Percentiles rank a stretch among this genome's conserved stretches.
Evolutionary conservation across 2,888 invertebrate genomes (phyloP).

Genomic region (Orthosia gothica): DNA sequence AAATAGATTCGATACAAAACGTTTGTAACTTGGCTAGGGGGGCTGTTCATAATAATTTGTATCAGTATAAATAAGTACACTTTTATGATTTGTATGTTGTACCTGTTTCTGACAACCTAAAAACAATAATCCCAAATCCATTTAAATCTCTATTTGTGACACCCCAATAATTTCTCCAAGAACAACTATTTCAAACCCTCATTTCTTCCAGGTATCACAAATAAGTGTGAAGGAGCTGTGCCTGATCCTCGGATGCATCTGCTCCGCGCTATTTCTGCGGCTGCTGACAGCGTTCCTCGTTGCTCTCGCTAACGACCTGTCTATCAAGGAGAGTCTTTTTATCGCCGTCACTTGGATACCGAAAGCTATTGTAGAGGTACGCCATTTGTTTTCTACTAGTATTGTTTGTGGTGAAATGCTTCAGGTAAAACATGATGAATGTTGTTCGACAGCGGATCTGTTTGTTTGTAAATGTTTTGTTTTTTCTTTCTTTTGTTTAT

Average conservation of each 20-base stretch:
- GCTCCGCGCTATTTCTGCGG: constrained; percentile 82
- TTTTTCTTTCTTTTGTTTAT: constrained; percentile 27
- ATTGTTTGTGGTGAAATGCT: constrained; percentile 42
- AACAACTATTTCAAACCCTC: not conserved
- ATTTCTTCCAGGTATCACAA: constrained; percentile 79
- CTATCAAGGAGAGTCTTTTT: constrained; percentile 85
- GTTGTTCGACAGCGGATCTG: constrained; percentile 33
- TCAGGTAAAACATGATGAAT: constrained; percentile 40
- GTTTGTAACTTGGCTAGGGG: too few relatives aligned
- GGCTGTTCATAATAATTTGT: too few relatives aligned
- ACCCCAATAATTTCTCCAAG: not conserved
- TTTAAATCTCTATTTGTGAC: too few relatives aligned
- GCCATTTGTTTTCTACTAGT: constrained; percentile 53
- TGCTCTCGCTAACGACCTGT: constrained; percentile 82
- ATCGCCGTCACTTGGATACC: constrained; percentile 88
- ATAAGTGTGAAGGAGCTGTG: constrained; percentile 80
- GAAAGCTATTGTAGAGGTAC: constrained; percentile 89
- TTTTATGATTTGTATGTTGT: too few relatives aligned
- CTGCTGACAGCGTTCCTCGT: constrained; percentile 86
- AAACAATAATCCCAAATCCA: too few relatives aligned
- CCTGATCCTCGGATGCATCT: constrained; percentile 82
- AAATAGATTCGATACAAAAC: too few relatives aligned
- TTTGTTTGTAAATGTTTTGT: constrained; percentile 34
- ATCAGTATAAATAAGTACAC: too few relatives aligned
- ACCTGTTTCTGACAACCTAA: too few relatives aligned